A percentile compares a stretch with the other conserved stretches of the same genome.
These are phyloP conservation scores for Egretta garzetta DNA, from an alignment of 2,113 vertebrate species.

Conservation along the genomic window DNA sequence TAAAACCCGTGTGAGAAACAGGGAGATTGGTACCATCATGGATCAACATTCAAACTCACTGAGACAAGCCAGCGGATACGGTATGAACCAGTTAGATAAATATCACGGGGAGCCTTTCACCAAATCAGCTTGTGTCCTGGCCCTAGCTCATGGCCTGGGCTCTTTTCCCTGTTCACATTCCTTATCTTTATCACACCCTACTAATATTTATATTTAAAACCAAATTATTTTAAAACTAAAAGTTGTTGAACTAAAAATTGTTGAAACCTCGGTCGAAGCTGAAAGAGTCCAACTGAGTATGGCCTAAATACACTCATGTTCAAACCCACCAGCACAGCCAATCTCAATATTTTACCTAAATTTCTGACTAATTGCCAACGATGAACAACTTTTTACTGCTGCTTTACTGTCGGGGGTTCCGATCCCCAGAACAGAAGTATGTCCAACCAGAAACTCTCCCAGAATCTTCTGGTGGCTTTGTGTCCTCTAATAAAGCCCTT, in stretches of 20 bases:
- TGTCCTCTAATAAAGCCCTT: background rate
- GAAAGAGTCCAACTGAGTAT: rapidly evolving
- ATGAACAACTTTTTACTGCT: background rate
- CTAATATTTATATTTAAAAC: background rate
- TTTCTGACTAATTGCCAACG: background rate
- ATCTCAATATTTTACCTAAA: background rate
- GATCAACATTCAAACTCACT: background rate
- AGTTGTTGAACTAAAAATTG: background rate
- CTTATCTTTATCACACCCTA: background rate
- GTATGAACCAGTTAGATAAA: background rate
- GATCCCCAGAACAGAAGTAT: rapidly evolving
- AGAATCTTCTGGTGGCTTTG: background rate
- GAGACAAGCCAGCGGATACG: background rate
- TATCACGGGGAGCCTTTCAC: background rate
- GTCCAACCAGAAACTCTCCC: background rate
- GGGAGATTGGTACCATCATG: background rate
- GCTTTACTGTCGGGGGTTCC: background rate
- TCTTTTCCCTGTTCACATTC: rapidly evolving
- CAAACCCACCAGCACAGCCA: background rate
- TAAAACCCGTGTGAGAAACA: rapidly evolving
- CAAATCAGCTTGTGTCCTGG: background rate
- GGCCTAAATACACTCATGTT: background rate
- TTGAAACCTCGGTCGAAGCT: background rate
- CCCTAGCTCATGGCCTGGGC: background rate
- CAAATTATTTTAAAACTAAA: background rate